Evolutionary conservation across 2,888 invertebrate genomes (phyloP).

Genomic region (Sphinx pinastri): DNA sequence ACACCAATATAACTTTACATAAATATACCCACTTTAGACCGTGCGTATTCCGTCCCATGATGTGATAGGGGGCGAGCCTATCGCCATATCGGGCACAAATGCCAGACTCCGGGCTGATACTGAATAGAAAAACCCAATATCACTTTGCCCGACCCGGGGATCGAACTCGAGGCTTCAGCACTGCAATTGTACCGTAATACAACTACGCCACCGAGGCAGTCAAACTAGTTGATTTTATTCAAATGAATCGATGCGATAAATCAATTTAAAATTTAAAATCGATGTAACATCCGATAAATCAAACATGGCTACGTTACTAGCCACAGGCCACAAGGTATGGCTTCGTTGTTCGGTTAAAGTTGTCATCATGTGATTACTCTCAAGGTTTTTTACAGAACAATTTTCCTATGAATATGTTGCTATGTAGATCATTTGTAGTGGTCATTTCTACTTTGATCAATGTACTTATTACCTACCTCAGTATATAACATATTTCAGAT

Average conservation of each 20-base stretch:
- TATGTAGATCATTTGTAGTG: background rate
- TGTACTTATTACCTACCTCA: background rate
- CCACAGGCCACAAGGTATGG: background rate
- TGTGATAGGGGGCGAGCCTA: too few relatives aligned
- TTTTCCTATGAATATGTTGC: conserved; percentile 1
- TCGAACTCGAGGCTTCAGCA: too few relatives aligned
- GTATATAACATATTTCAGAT: background rate
- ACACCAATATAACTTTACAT: background rate
- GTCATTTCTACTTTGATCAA: background rate
- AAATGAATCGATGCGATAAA: too few relatives aligned
- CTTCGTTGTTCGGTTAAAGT: background rate
- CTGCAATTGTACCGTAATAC: too few relatives aligned
- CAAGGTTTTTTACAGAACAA: conserved; percentile 2
- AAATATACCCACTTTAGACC: background rate
- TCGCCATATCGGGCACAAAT: too few relatives aligned
- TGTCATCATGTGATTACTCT: conserved; percentile 6
- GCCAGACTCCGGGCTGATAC: too few relatives aligned
- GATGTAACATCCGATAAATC: background rate
- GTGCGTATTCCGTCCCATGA: too few relatives aligned
- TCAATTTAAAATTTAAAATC: too few relatives aligned
- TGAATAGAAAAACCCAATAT: too few relatives aligned
- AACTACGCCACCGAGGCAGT: too few relatives aligned
- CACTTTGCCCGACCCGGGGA: too few relatives aligned
- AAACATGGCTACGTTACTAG: background rate
- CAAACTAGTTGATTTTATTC: too few relatives aligned